Evolutionary conservation across 2,113 vertebrate genomes (phyloP), one percentile per base, ranked within the genome.

Genomic region (Dascyllus trimaculatus): DNA sequence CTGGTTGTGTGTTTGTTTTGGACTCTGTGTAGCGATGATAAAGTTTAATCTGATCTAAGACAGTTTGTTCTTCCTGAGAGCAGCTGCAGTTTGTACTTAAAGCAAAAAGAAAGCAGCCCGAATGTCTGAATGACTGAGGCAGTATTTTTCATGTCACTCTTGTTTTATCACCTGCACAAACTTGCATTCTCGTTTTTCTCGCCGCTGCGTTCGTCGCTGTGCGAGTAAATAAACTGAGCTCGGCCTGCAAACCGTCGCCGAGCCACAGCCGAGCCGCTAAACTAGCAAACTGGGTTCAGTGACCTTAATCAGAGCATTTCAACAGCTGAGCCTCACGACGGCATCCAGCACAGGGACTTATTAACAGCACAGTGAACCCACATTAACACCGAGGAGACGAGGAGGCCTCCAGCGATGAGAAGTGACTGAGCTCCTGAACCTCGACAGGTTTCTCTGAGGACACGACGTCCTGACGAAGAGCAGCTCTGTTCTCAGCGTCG

Each of bases 141-240:
- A n/a, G n/a, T 29, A 29, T 29, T 29, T 29, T 29, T 29, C 29
- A 29, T 6, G 0, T 29, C 29, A 14, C 53, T 65, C 32, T 69
- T 79, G 76, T 80, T 80, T 79, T 68, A 62, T 76, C 67, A 71
- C 46, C 73, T 85, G 83, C 54, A 68, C 35, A 68, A 64, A 78
- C 59, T 35, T 45, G 53, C 57, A 32, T 56, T 8, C 40, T 4
- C 32, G 43, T 25, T 7, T 57, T 53, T 29, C 49, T 48, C 32
- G n/a, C 67, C 24, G 68, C 63, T 71, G 64, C 7, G 53, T 32
- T 61, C 40, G 2, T 71, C 56, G 10, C 69, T 68, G 66, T 69
- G 65, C 18, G 5, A 66, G 64, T 57, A 71, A 76, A 86, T 74
- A 78, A 80, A 68, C 75, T n/a, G 15, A 48, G 72, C 53, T 61